Conservation (phyloP, 1,140 invertebrate species). For the Magallana ariakensis region DNA sequence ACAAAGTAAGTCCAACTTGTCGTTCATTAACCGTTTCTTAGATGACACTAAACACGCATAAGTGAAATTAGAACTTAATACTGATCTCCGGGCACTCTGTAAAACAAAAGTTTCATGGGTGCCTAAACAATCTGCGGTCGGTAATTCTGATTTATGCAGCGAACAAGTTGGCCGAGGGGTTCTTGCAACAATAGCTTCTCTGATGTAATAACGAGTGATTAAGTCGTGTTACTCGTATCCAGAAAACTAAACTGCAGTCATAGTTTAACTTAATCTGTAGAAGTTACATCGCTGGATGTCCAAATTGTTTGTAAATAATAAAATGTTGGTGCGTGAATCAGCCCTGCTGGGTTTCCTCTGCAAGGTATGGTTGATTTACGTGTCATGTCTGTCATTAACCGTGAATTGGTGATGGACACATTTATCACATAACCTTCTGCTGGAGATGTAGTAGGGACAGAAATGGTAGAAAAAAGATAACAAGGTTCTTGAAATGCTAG, state of each 20-base stretch:
- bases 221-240: constrained; percentile 28
- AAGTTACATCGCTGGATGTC: not conserved
- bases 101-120: constrained; percentile 7
- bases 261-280: not conserved
- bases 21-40: constrained; percentile 30
- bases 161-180: not conserved
- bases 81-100: not conserved
- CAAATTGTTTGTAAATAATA: constrained; percentile 33
- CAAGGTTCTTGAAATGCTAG: not conserved
- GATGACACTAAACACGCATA: constrained; percentile 30
- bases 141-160: constrained; percentile 34
- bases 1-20: constrained; percentile 2
- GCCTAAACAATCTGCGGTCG: not conserved
- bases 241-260: not conserved
- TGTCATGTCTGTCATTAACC: not conserved
- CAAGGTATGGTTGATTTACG: not conserved
- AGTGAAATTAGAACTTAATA: constrained; percentile 31
- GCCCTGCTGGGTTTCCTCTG: not conserved
- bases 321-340: constrained; percentile 25
- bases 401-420: not conserved
- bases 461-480: not conserved
- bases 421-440: constrained; percentile 1
- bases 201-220: constrained; percentile 30
- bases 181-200: constrained; percentile 13
- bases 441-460: not conserved